Conservation (phyloP, 2,797 vertebrate species). For the Loris lydekkerianus region DNA sequence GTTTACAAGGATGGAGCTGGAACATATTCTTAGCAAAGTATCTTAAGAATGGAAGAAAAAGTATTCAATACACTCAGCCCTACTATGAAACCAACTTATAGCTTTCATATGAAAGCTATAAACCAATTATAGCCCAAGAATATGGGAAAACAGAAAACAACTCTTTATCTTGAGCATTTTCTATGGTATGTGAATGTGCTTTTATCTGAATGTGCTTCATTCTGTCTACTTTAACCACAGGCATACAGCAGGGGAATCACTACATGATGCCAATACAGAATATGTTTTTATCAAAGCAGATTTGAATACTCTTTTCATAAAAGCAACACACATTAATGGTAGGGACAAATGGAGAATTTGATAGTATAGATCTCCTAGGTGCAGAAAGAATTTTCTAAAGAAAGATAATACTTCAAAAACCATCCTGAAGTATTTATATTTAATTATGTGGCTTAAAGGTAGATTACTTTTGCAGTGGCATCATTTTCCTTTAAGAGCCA, state of each 20-base stretch:
- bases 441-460: conserved; percentile 28
- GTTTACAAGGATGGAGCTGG: no score
- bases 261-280: neutral
- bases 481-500: conserved; percentile 23
- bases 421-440: neutral
- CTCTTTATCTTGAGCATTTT: neutral
- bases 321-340: conserved; percentile 24
- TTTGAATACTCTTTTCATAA: neutral
- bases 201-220: neutral
- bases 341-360: conserved; percentile 31
- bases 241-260: neutral
- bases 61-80: no score
- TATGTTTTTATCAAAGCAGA: conserved; percentile 34
- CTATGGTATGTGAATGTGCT: neutral
- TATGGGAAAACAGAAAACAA: neutral
- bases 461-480: neutral
- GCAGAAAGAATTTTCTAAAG: conserved; percentile 43
- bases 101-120: no score
- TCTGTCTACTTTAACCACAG: conserved; percentile 32
- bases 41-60: no score
- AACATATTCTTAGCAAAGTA: no score
- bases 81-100: no score
- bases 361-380: neutral
- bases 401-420: conserved; percentile 48
- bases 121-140: no score